These are phyloP conservation scores for Drosophila arizonae DNA, from an alignment of 1,140 invertebrate species.

Conservation along the genomic window DNA sequence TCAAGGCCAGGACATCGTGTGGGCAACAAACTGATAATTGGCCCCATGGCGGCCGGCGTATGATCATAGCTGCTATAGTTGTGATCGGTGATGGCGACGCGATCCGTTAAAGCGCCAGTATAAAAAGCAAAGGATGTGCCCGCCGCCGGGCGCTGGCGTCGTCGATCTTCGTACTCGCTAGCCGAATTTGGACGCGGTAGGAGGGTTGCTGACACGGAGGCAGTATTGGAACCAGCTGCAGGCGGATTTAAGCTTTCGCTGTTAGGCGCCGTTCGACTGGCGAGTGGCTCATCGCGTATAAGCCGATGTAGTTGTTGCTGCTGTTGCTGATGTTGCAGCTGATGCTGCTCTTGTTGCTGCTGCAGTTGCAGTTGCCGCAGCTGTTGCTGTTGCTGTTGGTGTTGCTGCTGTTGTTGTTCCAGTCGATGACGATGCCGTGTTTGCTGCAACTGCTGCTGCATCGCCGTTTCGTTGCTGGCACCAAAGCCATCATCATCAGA, in stretches of 20 bases:
- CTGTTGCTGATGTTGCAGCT: constrained; percentile 2
- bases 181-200: constrained; percentile 32
- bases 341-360: constrained; percentile 3
- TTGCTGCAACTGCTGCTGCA: constrained; percentile 27
- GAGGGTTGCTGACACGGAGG: constrained; percentile 3
- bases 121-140: constrained; percentile 71
- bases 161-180: constrained; percentile 32
- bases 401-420: constrained; percentile 12
- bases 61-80: constrained; percentile 69
- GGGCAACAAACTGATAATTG: constrained; percentile 38
- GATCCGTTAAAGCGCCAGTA: constrained; percentile 61
- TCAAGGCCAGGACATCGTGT: constrained; percentile 59
- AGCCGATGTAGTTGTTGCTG: constrained; percentile 9
- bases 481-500: constrained; percentile 68
- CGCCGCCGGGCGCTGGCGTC: constrained; percentile 26
- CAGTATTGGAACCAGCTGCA: not conserved
- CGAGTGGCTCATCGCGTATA: constrained; percentile 23
- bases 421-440: constrained; percentile 3
- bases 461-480: constrained; percentile 28
- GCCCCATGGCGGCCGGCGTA: constrained; percentile 30
- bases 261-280: constrained; percentile 11
- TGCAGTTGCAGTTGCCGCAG: constrained; percentile 11
- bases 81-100: constrained; percentile 59
- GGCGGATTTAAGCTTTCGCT: constrained; percentile 5
- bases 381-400: constrained; percentile 9